Conservation (phyloP, 2,797 vertebrate genomes). For the Anguilla pacifica region DNA sequence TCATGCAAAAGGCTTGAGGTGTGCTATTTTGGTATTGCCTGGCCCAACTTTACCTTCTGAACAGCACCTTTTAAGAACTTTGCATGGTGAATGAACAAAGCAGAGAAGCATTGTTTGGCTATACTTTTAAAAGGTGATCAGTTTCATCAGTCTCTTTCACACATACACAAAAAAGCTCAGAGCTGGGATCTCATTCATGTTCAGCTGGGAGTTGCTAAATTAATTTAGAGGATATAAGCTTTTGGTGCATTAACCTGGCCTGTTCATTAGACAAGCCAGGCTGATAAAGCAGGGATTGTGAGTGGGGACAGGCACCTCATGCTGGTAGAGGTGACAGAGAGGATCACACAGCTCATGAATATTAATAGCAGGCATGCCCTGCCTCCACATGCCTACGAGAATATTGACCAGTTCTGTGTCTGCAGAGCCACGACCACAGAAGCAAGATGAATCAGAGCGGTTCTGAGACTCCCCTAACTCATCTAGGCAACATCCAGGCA, state of each 20-base stretch:
- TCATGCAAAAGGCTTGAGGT: constrained; percentile 46
- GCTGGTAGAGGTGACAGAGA: constrained; percentile 71
- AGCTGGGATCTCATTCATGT: constrained; percentile 64
- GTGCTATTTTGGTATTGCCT: constrained; percentile 51
- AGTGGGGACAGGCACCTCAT: constrained; percentile 66
- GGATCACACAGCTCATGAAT: constrained; percentile 73
- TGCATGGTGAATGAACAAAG: constrained; percentile 31
- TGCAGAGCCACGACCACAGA: constrained; percentile 66
- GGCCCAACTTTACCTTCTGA: constrained; percentile 44
- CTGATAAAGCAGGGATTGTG: constrained; percentile 70
- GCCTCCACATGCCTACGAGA: constrained; percentile 44
- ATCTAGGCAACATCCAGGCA: constrained; percentile 58
- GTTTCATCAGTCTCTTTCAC: constrained; percentile 38
- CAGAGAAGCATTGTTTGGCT: constrained; percentile 19
- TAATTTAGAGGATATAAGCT: constrained; percentile 74
- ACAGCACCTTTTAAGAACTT: constrained; percentile 41
- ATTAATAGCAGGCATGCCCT: constrained; percentile 69
- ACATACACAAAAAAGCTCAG: constrained; percentile 56
- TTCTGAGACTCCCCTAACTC: background rate
- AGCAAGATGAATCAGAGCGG: constrained; percentile 21
- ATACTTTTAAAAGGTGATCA: constrained; percentile 40
- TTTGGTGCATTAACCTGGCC: constrained; percentile 72
- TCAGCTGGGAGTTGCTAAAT: constrained; percentile 71
- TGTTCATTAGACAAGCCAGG: constrained; percentile 73
- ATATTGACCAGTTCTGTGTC: constrained; percentile 71